Evolutionary conservation across 2,888 invertebrate genomes (phyloP).

Genomic region (Brenthis daphne): DNA sequence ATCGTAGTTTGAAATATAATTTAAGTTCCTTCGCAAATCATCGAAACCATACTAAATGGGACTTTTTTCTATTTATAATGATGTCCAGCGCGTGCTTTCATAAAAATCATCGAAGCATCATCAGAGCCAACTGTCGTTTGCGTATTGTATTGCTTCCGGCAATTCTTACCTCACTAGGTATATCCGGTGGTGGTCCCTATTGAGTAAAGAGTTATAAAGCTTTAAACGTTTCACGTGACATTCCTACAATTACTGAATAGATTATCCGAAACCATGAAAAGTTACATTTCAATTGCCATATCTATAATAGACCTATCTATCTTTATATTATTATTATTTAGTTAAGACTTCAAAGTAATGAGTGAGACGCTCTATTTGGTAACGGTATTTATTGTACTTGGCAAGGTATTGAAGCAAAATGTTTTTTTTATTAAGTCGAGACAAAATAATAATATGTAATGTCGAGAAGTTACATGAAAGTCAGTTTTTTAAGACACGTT

Average conservation of each 20-base stretch:
- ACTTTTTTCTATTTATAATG: conserved; percentile 35
- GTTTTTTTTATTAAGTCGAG: too few species aligned
- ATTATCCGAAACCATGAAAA: conserved; percentile 33
- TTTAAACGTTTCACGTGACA: conserved; percentile 38
- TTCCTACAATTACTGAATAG: conserved; percentile 34
- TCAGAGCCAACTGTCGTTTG: conserved; percentile 46
- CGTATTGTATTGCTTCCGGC: conserved; percentile 45
- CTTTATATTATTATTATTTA: background rate
- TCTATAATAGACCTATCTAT: conserved; percentile 6
- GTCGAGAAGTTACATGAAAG: too few species aligned
- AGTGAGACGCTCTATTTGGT: too few species aligned
- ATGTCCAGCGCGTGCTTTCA: conserved; percentile 48
- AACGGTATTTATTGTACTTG: too few species aligned
- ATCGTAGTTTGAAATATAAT: background rate
- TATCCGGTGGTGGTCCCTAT: conserved; percentile 46
- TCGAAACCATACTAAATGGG: conserved; percentile 8
- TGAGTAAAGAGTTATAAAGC: conserved; percentile 44
- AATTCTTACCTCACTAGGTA: conserved; percentile 9
- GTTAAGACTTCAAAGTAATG: background rate
- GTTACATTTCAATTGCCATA: conserved; percentile 28
- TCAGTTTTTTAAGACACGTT: too few species aligned
- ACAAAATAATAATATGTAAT: too few species aligned
- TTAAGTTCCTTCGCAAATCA: conserved; percentile 1
- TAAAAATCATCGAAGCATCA: conserved; percentile 46
- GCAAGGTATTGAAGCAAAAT: too few species aligned